These are phyloP conservation scores for Montipora foliosa DNA, from an alignment of 64 coral and sea anemone genomes.

Conservation along the genomic window DNA sequence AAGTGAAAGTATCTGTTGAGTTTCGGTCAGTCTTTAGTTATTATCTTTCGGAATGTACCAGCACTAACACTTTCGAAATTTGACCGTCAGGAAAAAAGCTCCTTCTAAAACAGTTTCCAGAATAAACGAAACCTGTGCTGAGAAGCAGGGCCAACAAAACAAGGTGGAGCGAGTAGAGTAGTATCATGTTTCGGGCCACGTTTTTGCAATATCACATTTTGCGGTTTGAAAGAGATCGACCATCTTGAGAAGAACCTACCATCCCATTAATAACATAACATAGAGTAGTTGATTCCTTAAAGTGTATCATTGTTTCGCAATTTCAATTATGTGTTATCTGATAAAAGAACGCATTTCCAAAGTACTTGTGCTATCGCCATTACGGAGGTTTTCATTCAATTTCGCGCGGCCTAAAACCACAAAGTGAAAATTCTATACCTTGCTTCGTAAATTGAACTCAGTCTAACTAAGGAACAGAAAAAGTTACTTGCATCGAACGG, in stretches of 20 bases:
- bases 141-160: not conserved
- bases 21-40: not conserved
- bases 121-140: not conserved
- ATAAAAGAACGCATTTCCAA: constrained; percentile 30
- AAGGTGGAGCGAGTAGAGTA: not conserved
- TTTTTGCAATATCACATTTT: constrained; percentile 54
- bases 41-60: constrained; percentile 9
- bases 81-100: constrained; percentile 2
- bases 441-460: not conserved
- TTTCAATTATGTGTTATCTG: constrained; percentile 49
- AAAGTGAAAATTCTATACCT: not conserved
- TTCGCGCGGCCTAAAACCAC: constrained; percentile 12
- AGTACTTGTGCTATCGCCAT: not conserved
- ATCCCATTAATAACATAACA: not conserved
- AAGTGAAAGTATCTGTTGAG: not conserved
- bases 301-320: constrained; percentile 30
- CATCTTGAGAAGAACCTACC: not conserved
- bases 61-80: constrained; percentile 20
- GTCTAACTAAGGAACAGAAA: not conserved
- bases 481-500: not conserved
- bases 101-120: not conserved
- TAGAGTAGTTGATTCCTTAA: constrained; percentile 14
- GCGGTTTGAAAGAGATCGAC: constrained; percentile 38
- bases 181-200: constrained; percentile 33
- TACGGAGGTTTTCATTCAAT: not conserved